Percentiles rank a stretch among this genome's conserved stretches.
These are phyloP conservation scores for Leucophenga varia DNA, from an alignment of 1,140 invertebrate genomes.

Conservation along the genomic window DNA sequence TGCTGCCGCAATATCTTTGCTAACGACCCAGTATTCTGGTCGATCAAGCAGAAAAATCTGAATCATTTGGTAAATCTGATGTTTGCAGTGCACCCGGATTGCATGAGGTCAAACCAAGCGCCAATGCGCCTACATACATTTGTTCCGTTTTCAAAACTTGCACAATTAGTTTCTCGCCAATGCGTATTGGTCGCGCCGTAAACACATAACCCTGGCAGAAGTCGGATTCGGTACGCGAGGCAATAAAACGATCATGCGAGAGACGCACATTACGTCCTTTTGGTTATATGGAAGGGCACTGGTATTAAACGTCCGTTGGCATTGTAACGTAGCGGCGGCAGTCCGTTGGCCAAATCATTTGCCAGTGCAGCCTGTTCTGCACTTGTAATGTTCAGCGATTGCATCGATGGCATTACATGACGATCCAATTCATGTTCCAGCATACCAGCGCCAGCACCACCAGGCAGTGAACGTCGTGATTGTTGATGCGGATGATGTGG, in stretches of 20 bases:
- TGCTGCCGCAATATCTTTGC: conserved; percentile 84
- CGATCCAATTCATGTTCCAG: conserved; percentile 47
- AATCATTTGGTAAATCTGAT: conserved; percentile 86
- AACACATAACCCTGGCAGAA: conserved; percentile 96
- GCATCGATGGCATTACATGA: conserved; percentile 57
- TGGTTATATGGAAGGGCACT: conserved; percentile 73
- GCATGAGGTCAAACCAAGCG: conserved; percentile 91
- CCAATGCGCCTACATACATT: conserved; percentile 84
- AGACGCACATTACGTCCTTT: conserved; percentile 84
- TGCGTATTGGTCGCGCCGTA: conserved; percentile 77
- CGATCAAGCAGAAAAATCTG: conserved; percentile 88
- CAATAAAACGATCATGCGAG: conserved; percentile 75
- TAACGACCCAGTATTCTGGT: conserved; percentile 97
- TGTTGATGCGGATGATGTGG: conserved; percentile 50
- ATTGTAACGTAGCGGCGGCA: conserved; percentile 69
- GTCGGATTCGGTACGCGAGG: conserved; percentile 77
- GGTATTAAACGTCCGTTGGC: conserved; percentile 67
- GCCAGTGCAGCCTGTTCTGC: conserved; percentile 44
- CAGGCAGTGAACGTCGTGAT: conserved; percentile 57
- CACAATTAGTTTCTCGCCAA: conserved; percentile 85
- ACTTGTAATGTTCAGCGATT: conserved; percentile 49
- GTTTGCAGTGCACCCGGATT: conserved; percentile 75
- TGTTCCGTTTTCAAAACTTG: conserved; percentile 82
- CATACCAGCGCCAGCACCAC: conserved; percentile 14
- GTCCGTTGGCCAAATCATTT: conserved; percentile 47